A percentile compares a stretch with the other conserved stretches of the same genome.
phyloP scores from a whole-genome alignment of 2,888 invertebrate genomes.

The Shargacucullia verbasci region DNA sequence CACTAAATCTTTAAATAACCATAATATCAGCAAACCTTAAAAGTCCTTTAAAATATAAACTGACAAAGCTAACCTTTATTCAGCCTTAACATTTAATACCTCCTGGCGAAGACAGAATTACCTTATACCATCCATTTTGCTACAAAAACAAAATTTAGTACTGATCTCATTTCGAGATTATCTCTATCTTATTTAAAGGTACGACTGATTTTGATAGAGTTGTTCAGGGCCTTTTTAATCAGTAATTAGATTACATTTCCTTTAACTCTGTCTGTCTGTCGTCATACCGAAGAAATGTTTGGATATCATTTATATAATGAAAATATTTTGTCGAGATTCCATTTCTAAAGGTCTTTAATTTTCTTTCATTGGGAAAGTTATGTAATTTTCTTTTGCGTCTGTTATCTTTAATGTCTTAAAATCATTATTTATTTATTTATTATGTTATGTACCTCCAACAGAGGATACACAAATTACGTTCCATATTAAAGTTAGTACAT shows the following conservation, averaged over 20 bases:
- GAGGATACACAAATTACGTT: too few species aligned
- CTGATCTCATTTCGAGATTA: slow-evolving; percentile 45
- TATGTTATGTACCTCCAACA: too few species aligned
- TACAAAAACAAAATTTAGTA: slow-evolving; percentile 46
- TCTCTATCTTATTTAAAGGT: slow-evolving; percentile 33
- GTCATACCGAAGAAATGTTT: slow-evolving; percentile 19
- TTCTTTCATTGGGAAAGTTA: slow-evolving; percentile 1
- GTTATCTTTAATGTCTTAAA: too few species aligned
- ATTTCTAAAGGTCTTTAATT: slow-evolving; percentile 13
- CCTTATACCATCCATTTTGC: slow-evolving; percentile 22
- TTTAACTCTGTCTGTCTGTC: slow-evolving; percentile 7
- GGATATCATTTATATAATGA: slow-evolving; percentile 25
- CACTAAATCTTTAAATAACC: too few species aligned
- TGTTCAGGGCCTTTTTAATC: slow-evolving; percentile 41
- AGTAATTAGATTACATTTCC: slow-evolving; percentile 48
- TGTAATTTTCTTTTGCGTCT: background rate
- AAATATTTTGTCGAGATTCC: slow-evolving; percentile 24
- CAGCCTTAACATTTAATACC: slow-evolving; percentile 18
- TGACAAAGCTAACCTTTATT: slow-evolving; percentile 31
- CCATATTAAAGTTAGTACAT: too few species aligned
- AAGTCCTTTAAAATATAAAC: slow-evolving; percentile 22
- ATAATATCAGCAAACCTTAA: slow-evolving; percentile 5
- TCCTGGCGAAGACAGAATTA: slow-evolving; percentile 11
- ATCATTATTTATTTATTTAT: too few species aligned
- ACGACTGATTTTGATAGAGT: slow-evolving; percentile 41